Percentiles rank a stretch among this genome's conserved stretches.
Evolutionary conservation across 2,888 invertebrate species (phyloP).

Genomic region (Nematopogon swammerdamellus): DNA sequence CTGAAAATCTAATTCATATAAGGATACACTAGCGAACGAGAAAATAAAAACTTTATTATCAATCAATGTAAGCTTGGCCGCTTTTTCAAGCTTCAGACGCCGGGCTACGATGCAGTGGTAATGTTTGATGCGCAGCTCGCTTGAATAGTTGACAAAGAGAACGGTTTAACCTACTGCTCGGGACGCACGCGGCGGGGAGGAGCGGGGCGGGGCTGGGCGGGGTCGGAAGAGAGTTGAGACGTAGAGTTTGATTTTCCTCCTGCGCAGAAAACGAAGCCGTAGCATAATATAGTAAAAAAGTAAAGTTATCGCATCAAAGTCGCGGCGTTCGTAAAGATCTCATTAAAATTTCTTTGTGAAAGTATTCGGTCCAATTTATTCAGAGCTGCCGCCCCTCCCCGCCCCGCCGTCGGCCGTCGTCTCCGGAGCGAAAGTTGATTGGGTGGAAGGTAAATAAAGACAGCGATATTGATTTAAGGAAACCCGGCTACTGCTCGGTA

Average conservation of each 20-base stretch:
- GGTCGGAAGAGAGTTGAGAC: background rate
- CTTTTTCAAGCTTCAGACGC: no score
- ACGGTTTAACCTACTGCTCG: no score
- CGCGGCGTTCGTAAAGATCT: conserved; percentile 41
- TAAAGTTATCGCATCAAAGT: conserved; percentile 50
- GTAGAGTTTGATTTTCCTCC: background rate
- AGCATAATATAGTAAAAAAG: conserved; percentile 34
- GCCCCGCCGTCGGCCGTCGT: background rate
- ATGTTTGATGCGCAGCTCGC: no score
- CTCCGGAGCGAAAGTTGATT: conserved; percentile 6
- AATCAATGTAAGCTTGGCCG: no score
- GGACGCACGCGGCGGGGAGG: no score
- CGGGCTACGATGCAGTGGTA: no score
- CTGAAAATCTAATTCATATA: no score
- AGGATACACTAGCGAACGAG: no score
- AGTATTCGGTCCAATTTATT: conserved; percentile 47
- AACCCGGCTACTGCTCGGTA: conserved; percentile 13
- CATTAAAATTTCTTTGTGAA: conserved; percentile 52
- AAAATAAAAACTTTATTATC: no score
- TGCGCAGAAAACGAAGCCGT: conserved; percentile 21
- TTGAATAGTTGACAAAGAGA: no score
- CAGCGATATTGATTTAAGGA: conserved; percentile 34
- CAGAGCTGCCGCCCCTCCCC: conserved; percentile 14
- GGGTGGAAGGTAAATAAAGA: conserved; percentile 36
- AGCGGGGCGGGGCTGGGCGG: background rate